Conservation (phyloP, 2,797 vertebrate genomes). For the Notoglanidium macrostoma region DNA sequence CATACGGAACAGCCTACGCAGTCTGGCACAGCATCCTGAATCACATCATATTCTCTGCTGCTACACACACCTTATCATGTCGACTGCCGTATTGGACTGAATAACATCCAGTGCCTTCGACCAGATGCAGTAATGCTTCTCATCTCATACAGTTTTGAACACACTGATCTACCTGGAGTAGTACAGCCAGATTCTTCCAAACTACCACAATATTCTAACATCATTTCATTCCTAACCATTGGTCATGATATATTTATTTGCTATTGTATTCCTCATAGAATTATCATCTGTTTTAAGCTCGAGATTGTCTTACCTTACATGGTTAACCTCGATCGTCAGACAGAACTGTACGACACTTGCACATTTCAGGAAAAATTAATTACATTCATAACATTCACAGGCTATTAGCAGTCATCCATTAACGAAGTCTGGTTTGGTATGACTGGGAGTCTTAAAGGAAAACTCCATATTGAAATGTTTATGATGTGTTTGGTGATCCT, state of each 20-base stretch:
- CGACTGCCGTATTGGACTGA: conserved; percentile 9
- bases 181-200: neutral
- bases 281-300: neutral
- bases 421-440: neutral
- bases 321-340: neutral
- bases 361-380: neutral
- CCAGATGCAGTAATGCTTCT: neutral
- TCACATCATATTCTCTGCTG: conserved; percentile 32
- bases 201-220: neutral
- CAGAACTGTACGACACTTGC: neutral
- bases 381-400: neutral
- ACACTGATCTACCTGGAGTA: neutral
- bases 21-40: conserved; percentile 11
- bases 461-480: neutral
- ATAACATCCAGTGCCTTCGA: conserved; percentile 30
- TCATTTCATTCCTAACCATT: neutral
- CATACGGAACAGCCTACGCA: conserved; percentile 10
- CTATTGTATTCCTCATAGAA: neutral
- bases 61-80: conserved; percentile 27
- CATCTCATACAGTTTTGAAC: neutral
- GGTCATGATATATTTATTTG: neutral
- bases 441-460: neutral
- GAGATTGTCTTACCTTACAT: neutral
- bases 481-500: neutral
- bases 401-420: neutral